Base-by-base conservation (phyloP, 2,888 invertebrate species). In the Perizoma affinitatum region DNA sequence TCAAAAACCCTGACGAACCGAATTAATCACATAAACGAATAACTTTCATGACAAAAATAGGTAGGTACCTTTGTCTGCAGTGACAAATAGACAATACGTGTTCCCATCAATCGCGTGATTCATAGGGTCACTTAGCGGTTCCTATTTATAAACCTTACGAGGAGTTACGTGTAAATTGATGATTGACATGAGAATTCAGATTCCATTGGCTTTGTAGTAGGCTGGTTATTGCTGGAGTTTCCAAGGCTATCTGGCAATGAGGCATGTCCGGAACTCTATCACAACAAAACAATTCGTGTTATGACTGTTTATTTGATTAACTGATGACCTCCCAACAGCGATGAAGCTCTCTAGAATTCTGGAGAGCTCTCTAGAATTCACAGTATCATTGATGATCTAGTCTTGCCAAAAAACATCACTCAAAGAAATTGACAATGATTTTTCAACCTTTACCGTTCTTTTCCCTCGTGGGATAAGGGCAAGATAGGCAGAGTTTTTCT, bases 91-190 rank as follows among this genome's bases (percentile, higher is more conserved):
- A 52, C 62, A 22, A n/a, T 22, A 22, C 22, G 22, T n/a, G n/a
- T 22, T 22, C 22, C 63, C 63, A 75, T 74, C 73, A 68, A 70
- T 71, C 63, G 68, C 61, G 55, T 65, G 72, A 72, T 71, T 75
- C 73, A 77, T 71, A 68, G 65, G 75, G 72, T 72, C 72, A 72
- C 46, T 71, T 58, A 50, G 44, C 41, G 57, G 42, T 22, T 38
- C 22, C 54, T 63, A 58, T 65, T 59, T 56, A 51, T 53, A 58
- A 22, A 35, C 46, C 50, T 11, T 44, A 22, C 11, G 11, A 22
- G 40, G 40, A 43, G 44, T 34, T 44, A 6, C 22, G 38, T 47
- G 34, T n/a, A n/a, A 47, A 54, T 40, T 49, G 22, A 49, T 49
- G 49, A 49, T 8, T 11, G 40, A 40, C 49, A 22, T 40, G 49